These are phyloP conservation scores for Theocolax elegans DNA, from an alignment of 1,140 invertebrate genomes.

Conservation along the genomic window DNA sequence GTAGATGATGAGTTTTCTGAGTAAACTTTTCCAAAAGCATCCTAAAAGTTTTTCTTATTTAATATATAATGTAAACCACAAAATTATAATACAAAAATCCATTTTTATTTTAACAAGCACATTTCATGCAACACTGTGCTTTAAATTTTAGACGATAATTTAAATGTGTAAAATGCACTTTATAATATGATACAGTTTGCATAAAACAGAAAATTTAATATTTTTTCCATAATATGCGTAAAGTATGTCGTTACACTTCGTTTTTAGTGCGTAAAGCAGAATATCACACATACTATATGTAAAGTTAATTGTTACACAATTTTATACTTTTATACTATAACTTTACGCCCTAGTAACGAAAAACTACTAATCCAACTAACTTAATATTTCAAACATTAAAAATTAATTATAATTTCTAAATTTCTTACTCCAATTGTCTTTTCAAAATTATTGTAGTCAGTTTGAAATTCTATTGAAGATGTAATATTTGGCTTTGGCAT, in stretches of 20 bases:
- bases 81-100: background rate
- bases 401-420: too few species aligned
- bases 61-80: background rate
- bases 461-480: conserved; percentile 84
- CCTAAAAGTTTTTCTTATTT: conserved; percentile 63
- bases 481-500: conserved; percentile 82
- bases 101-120: background rate
- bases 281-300: background rate
- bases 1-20: conserved; percentile 68
- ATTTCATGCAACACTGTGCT: background rate
- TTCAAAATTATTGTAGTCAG: conserved; percentile 83
- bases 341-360: too few species aligned
- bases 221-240: too few species aligned
- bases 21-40: conserved; percentile 78
- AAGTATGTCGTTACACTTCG: too few species aligned
- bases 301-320: background rate
- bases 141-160: background rate
- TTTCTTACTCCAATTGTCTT: conserved; percentile 68
- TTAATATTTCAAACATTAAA: too few species aligned
- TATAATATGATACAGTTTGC: too few species aligned
- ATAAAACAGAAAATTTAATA: too few species aligned
- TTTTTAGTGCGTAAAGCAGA: too few species aligned
- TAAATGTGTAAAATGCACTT: too few species aligned
- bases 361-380: too few species aligned
- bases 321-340: too few species aligned